Base-by-base conservation (phyloP, 1,140 invertebrate species). In the Melipona quadrifasciata region DNA sequence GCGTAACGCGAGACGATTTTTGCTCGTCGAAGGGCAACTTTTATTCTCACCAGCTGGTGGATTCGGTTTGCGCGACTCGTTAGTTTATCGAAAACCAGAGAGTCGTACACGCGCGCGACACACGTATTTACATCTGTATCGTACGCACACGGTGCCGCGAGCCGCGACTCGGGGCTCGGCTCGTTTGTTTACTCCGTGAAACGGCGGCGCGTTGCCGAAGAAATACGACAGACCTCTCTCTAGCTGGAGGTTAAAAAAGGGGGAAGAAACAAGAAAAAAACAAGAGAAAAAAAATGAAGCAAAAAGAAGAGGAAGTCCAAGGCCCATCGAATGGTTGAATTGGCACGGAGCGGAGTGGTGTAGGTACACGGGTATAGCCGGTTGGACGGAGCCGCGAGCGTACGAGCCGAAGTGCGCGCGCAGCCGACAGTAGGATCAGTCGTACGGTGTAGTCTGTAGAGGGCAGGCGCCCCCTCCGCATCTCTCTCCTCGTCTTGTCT, bases 351-450 rank as follows among this genome's bases (percentile, higher is more conserved):
- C 19, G 39, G 39, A 47, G 39, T 47, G 39, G 39, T 47, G 39
- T 47, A 8, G 39, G 31, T 73, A 67, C n/a, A n/a, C n/a, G n/a
- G 51, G 51, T 72, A 80, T 55, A 57, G 70, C 57, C 67, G 24
- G 55, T 57, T 57, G 8, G 82, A 65, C 57, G 77, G 19, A 47
- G 55, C 70, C 55, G 77, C 11, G 51, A 72, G 53, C 74, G 58
- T 77, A 70, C 58, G 70, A 79, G 87, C 73, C 16, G 70, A 39
- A 34, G 27, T 81, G 84, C 84, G 87, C 87, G 84, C 88, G 87
- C 71, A 83, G 16, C 80, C 6, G 21, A 65, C 53, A n/a, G 51
- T 68, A 67, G 64, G 72, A 61, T 79, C 74, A 75, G 68, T 39
- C 51, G 64, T 81, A 64, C 57, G 39, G 58, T 61, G 83, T 71